phyloP scores from a whole-genome alignment of 2,888 invertebrate genomes.

The Drosophila vallismaia region DNA sequence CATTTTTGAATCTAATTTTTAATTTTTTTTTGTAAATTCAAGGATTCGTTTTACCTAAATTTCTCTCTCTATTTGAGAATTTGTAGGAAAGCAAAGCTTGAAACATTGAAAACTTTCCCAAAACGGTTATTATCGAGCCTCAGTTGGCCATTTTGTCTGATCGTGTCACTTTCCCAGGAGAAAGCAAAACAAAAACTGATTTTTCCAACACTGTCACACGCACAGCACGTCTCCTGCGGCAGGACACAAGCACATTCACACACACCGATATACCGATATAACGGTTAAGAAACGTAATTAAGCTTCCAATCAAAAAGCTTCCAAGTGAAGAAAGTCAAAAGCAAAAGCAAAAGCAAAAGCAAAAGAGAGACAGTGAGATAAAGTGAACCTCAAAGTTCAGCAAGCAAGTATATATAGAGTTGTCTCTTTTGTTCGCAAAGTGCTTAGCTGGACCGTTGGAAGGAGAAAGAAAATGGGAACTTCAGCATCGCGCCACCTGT shows the following conservation, averaged over 20 bases:
- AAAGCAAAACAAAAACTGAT: not conserved
- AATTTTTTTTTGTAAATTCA: too few species aligned
- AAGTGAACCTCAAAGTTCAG: not conserved
- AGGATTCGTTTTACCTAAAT: too few species aligned
- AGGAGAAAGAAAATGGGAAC: constrained; percentile 47
- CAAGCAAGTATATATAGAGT: not conserved
- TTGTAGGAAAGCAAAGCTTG: too few species aligned
- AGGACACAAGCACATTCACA: not conserved
- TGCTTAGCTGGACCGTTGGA: not conserved
- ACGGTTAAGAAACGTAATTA: too few species aligned
- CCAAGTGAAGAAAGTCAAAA: not conserved
- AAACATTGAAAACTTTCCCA: too few species aligned
- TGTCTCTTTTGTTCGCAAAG: not conserved
- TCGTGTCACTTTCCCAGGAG: not conserved
- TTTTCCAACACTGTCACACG: constrained; percentile 7
- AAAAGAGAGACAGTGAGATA: not conserved
- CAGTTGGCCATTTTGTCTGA: not conserved
- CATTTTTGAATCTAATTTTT: too few species aligned
- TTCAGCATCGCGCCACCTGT: constrained; percentile 37
- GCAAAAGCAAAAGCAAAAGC: not conserved
- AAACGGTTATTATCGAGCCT: not conserved
- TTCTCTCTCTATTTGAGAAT: too few species aligned
- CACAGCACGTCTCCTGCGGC: not conserved
- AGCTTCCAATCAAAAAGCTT: too few species aligned
- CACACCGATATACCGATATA: not conserved